Evolutionary conservation across 2,797 vertebrate species (phyloP), one percentile per base, ranked within the genome.

Genomic region (Alcedo quadribrachys): DNA sequence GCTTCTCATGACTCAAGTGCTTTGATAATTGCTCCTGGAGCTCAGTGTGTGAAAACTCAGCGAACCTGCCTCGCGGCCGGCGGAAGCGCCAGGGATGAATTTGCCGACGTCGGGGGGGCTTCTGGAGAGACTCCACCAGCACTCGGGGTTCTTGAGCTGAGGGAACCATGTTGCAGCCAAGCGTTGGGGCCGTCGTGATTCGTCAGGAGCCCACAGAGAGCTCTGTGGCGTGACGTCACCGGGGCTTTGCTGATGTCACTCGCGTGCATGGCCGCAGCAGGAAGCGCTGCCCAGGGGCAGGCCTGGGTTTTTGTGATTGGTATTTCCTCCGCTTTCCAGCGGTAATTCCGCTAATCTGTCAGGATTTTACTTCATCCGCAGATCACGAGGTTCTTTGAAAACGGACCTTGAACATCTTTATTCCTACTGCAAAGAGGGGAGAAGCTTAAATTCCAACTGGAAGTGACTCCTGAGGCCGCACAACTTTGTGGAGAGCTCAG

Each of bases 211-310:
- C 11, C 12, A 30, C 84, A 1, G 4, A 19, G 50, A 35, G 60
- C 65, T 60, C 33, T 3, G 3, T 3, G 25, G 13, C 8, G 2
- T 76, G 87, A 86, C 94, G 46, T 96, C 97, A 94, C 33, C 37
- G 80, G 91, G 88, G 85, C 90, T 81, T 74, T 76, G 91, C 91
- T 82, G 6, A 77, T 43, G 87, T 79, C 89, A 1, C 86, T 87
- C 8, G 21, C 5, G 9, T 87, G 95, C 96, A 97, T 95, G 95
- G 79, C 75, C 25, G 8, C 8, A 87, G 91, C 92, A 93, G 96
- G 96, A 97, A 96, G 78, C 3, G 46, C 92, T 94, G 77, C 94
- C 83, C n/a, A 3, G 51, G 95, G 94, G 95, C 87, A 95, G 92
- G 19, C 60, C 55, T 73, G 90, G 92, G 62, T 19, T 92, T 94